These are phyloP conservation scores for Nycticryphes semicollaris DNA, from an alignment of 2,113 vertebrate genomes.

Conservation along the genomic window DNA sequence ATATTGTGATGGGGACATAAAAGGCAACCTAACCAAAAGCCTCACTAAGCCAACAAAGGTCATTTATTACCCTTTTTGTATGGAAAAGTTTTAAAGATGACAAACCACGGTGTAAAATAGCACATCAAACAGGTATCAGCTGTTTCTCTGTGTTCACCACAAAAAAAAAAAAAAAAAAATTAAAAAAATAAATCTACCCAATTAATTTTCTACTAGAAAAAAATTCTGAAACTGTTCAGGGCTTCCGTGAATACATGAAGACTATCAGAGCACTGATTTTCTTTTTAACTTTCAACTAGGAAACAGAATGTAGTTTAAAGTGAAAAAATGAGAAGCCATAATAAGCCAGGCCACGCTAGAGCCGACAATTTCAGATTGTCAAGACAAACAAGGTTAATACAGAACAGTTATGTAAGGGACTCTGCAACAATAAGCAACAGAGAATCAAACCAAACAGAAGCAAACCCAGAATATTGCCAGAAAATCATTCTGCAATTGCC, in stretches of 20 bases:
- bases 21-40: not conserved
- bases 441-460: too few relatives aligned
- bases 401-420: not conserved
- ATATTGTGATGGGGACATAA: not conserved
- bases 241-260: not conserved
- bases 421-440: not conserved
- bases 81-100: not conserved
- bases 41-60: not conserved
- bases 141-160: not conserved
- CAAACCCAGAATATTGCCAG: not conserved
- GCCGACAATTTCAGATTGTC: not conserved
- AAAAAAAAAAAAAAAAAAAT: too few relatives aligned
- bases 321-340: not conserved
- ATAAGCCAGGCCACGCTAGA: not conserved
- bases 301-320: not conserved
- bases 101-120: not conserved
- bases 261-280: not conserved
- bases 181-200: not conserved
- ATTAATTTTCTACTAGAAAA: not conserved
- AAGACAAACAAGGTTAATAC: not conserved
- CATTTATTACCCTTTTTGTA: not conserved
- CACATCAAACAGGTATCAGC: not conserved
- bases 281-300: not conserved
- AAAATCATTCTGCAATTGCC: not conserved
- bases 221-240: not conserved